A percentile compares a stretch with the other conserved stretches of the same genome.
These are phyloP conservation scores for Chrysomallon squamiferum DNA, from an alignment of 1,140 invertebrate species.

Conservation along the genomic window DNA sequence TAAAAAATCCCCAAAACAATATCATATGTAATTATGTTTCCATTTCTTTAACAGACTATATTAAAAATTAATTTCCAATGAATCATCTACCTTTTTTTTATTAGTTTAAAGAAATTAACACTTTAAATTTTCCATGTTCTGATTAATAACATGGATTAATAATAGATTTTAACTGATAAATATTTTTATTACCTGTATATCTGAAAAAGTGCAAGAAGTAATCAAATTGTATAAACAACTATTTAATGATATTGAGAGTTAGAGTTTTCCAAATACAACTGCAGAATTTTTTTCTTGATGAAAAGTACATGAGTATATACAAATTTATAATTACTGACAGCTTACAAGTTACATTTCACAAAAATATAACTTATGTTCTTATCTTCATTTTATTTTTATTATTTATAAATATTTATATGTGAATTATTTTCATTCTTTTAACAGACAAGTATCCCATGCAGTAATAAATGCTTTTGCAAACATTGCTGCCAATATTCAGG, in stretches of 20 bases:
- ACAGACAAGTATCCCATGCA: constrained; percentile 88
- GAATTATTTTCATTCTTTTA: too few relatives aligned
- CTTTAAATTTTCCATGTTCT: neutral
- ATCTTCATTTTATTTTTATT: too few relatives aligned
- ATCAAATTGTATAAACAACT: too few relatives aligned
- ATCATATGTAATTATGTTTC: neutral
- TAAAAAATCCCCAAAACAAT: too few relatives aligned
- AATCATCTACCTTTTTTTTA: too few relatives aligned
- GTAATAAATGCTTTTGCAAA: constrained; percentile 76
- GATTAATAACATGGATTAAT: neutral
- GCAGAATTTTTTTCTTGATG: neutral
- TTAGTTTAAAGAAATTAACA: neutral
- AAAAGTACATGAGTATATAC: too few relatives aligned
- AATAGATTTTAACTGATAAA: neutral
- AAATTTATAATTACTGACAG: too few relatives aligned
- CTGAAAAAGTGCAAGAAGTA: neutral
- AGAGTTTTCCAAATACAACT: neutral
- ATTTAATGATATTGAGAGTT: too few relatives aligned
- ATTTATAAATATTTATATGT: too few relatives aligned
- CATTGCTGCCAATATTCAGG: constrained; percentile 91
- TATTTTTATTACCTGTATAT: neutral
- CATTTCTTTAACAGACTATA: neutral
- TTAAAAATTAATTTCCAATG: neutral
- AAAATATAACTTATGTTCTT: too few relatives aligned
- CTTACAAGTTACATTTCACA: too few relatives aligned